These are phyloP conservation scores for Telenomus remus DNA, from an alignment of 1,140 invertebrate genomes.

Conservation along the genomic window DNA sequence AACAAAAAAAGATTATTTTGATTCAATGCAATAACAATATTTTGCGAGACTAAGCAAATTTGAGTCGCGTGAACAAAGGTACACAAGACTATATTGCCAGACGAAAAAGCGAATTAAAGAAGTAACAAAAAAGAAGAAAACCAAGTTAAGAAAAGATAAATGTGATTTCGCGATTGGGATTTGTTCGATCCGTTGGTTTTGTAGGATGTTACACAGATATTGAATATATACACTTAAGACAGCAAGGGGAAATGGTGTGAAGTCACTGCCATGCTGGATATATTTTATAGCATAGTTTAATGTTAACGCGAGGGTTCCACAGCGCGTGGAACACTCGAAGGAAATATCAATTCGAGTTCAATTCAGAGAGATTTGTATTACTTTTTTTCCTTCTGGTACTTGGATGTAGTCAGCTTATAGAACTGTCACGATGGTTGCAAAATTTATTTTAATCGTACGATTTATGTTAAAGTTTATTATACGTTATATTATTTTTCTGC, in stretches of 20 bases:
- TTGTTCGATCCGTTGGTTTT: slow-evolving; percentile 52
- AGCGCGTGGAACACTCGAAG: slow-evolving; percentile 17
- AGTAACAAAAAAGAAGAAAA: slow-evolving; percentile 13
- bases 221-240: slow-evolving; percentile 53
- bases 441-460: slow-evolving; percentile 50
- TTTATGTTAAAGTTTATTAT: slow-evolving; percentile 53
- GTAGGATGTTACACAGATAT: slow-evolving; percentile 54
- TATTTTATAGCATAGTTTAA: slow-evolving; percentile 66
- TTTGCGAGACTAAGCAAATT: slow-evolving; percentile 45
- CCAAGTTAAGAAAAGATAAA: slow-evolving; percentile 32
- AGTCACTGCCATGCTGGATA: slow-evolving; percentile 73
- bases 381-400: slow-evolving; percentile 13
- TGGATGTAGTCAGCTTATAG: slow-evolving; percentile 17
- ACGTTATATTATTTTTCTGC: slow-evolving; percentile 48
- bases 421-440: slow-evolving; percentile 29
- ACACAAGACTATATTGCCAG: slow-evolving; percentile 3
- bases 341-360: slow-evolving; percentile 39
- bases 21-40: slow-evolving; percentile 58
- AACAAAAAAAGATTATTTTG: slow-evolving; percentile 53
- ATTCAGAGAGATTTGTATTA: slow-evolving; percentile 24
- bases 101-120: slow-evolving; percentile 13
- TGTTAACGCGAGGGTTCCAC: slow-evolving; percentile 31
- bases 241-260: slow-evolving; percentile 59
- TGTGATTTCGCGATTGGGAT: slow-evolving; percentile 58
- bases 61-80: slow-evolving; percentile 33